Conservation (phyloP, 2,113 vertebrate species). For the Coryphaenoides rupestris region DNA sequence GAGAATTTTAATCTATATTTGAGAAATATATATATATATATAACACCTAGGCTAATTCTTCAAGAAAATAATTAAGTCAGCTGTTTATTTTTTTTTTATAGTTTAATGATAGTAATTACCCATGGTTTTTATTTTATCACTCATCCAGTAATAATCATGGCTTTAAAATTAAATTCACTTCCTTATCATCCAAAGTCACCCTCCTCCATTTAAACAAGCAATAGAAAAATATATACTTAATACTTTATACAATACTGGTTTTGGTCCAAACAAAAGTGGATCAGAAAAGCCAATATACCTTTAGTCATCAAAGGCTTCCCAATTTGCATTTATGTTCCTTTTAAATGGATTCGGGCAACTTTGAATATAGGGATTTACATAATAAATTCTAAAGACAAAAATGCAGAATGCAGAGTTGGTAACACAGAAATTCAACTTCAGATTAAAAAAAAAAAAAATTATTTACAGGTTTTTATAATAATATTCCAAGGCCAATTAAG, state of each 20-base stretch:
- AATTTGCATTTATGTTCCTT: conserved; percentile 98
- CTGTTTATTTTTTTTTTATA: conserved; percentile 57
- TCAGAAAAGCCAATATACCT: conserved; percentile 99
- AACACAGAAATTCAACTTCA: conserved; percentile 96
- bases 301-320: conserved; percentile 94
- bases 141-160: conserved; percentile 99
- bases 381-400: conserved; percentile 95
- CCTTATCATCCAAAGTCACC: conserved; percentile 99
- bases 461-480: conserved; percentile 93
- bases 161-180: conserved; percentile 99
- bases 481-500: conserved; percentile 82
- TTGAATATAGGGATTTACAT: conserved; percentile 99
- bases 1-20: too few relatives aligned
- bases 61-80: too few relatives aligned
- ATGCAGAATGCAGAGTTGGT: conserved; percentile 84
- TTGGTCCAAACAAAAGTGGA: conserved; percentile 99
- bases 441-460: conserved; percentile 86
- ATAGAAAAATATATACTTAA: conserved; percentile 99
- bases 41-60: too few relatives aligned
- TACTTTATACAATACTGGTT: conserved; percentile 99
- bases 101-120: conserved; percentile 99
- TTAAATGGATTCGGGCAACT: conserved; percentile 99
- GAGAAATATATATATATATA: too few relatives aligned
- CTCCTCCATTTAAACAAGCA: conserved; percentile 98
- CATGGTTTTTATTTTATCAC: conserved; percentile 98